Base-by-base conservation (phyloP, 2,797 vertebrate species). In the Lutjanus argentimaculatus region DNA sequence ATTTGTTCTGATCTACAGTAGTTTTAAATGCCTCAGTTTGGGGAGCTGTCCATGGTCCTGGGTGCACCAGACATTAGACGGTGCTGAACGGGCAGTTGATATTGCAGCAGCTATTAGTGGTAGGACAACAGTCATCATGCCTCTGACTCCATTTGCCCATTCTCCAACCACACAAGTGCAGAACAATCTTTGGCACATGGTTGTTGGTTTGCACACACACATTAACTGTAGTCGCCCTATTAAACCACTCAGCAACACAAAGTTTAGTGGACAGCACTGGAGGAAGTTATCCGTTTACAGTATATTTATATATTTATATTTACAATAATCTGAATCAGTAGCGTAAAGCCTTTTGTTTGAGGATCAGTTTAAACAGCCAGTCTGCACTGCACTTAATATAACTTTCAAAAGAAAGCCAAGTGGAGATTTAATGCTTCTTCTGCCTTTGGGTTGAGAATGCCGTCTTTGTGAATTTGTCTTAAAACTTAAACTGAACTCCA, bases 41-140 rank as follows among this genome's bases (percentile, higher is more conserved):
- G 45, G 77, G 88, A 88, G 64, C 89, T 91, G 87, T 93, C 91
- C 83, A 0, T 78, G 83, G 78, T 85, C 7, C 81, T 87, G 69
- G 58, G 16, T 45, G 21, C 46, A 68, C 17, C 61, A 64, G 49
- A 14, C 43, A 40, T 75, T 55, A 49, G 22, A 53, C 40, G 2
- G 63, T 74, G 62, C 67, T 83, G 77, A 79, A 55, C 67, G 48
- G 62, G 45, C 69, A 79, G 61, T 65, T 68, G 78, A 75, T 70
- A 59, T 21, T 79, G 42, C 72, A 53, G 73, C 62, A 75, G 80
- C 74, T 59, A 63, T 82, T 71, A 83, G 67, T 40, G 75, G 48
- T 70, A n/a, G 59, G 67, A 61, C 73, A 72, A 16, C 67, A 72
- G 46, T 77, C 59, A 30, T 77, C 59, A 30, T 48, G 62, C 52